Evolutionary conservation across 2,888 invertebrate genomes (phyloP), one percentile per base, ranked within the genome.

Genomic region (Chymomyza fuscimana): DNA sequence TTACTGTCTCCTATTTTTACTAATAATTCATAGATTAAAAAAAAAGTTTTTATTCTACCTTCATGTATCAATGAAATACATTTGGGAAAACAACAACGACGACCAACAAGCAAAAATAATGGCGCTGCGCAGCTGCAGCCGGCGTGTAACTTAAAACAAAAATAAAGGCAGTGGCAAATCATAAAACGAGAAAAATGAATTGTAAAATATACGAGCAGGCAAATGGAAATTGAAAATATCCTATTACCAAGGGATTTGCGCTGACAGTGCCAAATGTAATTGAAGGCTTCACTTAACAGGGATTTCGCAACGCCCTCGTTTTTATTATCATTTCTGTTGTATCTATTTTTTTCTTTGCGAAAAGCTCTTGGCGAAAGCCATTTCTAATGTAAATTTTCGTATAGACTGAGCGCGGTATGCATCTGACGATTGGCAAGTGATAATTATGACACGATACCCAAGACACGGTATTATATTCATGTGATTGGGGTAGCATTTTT

Each of bases 151-250:
- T 74, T 68, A 73, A 73, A 77, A 77, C 70, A 76, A 76, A 68
- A 67, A 76, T 63, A 63, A 62, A 22, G 22, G 19, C 66, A 67
- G 63, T 32, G 19, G 52, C 50, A 25, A 61, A 59, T 36, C 25
- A 67, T 54, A 36, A 32, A 54, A 40, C 46, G 25, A 56, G 51
- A 51, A 54, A 63, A 46, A 64, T 58, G 50, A 40, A 40, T 36
- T 29, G 51, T 29, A 67, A 79, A 70, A 77, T 74, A 72, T 76
- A 63, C 67, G 70, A 70, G 68, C 64, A 67, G 77, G 70, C 69
- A 77, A 80, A 81, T 83, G 79, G 78, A 85, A 85, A 87, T 86
- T 85, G 85, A 83, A 86, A 86, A 85, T 79, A 80, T 78, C 76
- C 76, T 76, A 83, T 86, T 85, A 86, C 76, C 83, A 69, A 65